phyloP scores from a whole-genome alignment of 2,113 vertebrate species.

The Platichthys flesus region DNA sequence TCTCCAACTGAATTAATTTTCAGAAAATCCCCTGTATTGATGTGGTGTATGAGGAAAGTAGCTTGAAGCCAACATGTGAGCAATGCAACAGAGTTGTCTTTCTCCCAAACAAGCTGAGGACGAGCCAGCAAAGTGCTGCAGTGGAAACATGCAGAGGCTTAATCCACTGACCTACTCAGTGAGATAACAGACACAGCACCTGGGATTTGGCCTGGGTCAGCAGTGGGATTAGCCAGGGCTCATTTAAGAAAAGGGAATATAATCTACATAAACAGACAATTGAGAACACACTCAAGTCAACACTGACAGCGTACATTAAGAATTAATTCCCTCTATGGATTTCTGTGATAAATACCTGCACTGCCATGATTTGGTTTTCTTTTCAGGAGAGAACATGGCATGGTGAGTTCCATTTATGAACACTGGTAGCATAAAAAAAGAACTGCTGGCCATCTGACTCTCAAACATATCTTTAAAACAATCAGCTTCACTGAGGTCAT shows the following conservation, averaged over 20 bases:
- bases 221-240: constrained; percentile 77
- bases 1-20: constrained; percentile 48
- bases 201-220: constrained; percentile 78
- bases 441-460: not conserved
- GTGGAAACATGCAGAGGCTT: constrained; percentile 71
- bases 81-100: constrained; percentile 27
- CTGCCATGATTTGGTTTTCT: not conserved
- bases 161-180: constrained; percentile 84
- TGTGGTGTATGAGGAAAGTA: constrained; percentile 12
- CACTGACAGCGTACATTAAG: not conserved
- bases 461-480: constrained; percentile 7
- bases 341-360: not conserved
- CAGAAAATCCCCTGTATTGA: constrained; percentile 21
- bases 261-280: constrained; percentile 35
- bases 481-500: constrained; percentile 19
- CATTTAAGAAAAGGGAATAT: constrained; percentile 69
- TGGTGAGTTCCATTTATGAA: constrained; percentile 8
- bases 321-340: not conserved
- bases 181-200: constrained; percentile 77
- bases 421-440: not conserved
- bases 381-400: constrained; percentile 17
- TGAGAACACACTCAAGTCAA: not conserved
- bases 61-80: constrained; percentile 47
- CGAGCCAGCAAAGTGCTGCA: constrained; percentile 55
- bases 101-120: constrained; percentile 31